These are phyloP conservation scores for Jaculus jaculus DNA, from an alignment of 2,113 vertebrate species.

Conservation along the genomic window DNA sequence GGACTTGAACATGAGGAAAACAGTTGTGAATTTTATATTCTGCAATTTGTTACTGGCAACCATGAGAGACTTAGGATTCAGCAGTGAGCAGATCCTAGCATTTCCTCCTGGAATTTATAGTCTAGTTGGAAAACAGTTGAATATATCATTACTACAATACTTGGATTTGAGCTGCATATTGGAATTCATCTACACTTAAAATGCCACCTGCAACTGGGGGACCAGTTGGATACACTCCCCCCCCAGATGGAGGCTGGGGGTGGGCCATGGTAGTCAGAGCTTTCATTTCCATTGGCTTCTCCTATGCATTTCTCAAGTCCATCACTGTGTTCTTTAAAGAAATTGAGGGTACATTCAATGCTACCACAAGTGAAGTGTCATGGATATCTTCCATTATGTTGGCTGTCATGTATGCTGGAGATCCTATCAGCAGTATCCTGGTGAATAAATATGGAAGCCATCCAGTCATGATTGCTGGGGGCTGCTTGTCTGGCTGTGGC, in stretches of 20 bases:
- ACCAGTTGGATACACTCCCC: constrained; percentile 92
- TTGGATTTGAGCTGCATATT: constrained; percentile 68
- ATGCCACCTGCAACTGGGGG: constrained; percentile 93
- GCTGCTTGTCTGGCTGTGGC: too few relatives aligned
- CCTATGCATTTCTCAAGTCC: constrained; percentile 97
- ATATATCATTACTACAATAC: constrained; percentile 41
- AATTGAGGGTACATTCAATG: constrained; percentile 94
- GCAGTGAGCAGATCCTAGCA: background rate
- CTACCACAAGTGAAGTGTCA: constrained; percentile 94
- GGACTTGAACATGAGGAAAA: background rate
- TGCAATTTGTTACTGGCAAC: background rate
- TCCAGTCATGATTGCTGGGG: too few relatives aligned
- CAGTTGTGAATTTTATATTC: constrained; percentile 32
- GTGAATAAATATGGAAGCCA: too few relatives aligned
- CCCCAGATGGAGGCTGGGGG: constrained; percentile 98
- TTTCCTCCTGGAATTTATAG: constrained; percentile 32
- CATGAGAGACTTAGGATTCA: constrained; percentile 32
- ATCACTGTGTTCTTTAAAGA: constrained; percentile 99
- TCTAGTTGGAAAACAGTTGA: constrained; percentile 24
- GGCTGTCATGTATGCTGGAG: constrained; percentile 95
- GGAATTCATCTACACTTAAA: constrained; percentile 67
- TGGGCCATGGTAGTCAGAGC: constrained; percentile 95
- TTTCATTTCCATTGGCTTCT: constrained; percentile 98
- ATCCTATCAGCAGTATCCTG: too few relatives aligned
- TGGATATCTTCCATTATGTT: constrained; percentile 99